Evolutionary conservation across 2,113 vertebrate genomes (phyloP).

Genomic region (Chionodraco myersi): DNA sequence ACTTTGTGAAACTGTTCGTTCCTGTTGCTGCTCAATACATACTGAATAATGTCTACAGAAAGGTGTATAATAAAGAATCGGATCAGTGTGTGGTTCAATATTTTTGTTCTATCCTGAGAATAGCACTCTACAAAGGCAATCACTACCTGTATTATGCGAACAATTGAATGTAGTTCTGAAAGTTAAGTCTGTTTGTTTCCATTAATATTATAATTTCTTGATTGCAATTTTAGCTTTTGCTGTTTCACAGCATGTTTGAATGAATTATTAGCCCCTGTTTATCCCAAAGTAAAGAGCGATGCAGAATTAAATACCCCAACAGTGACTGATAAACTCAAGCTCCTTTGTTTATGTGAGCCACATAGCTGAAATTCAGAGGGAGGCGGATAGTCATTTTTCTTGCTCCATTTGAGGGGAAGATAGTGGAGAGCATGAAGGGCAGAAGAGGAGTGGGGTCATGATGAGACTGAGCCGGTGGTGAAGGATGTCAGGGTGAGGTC

Average conservation of each 20-base stretch:
- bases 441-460: slow-evolving; percentile 37
- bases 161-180: background rate
- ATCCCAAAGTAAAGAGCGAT: background rate
- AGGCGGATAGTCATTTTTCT: background rate
- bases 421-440: slow-evolving; percentile 2
- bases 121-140: background rate
- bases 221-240: background rate
- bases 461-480: slow-evolving; percentile 28
- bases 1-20: slow-evolving; percentile 40
- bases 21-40: slow-evolving; percentile 17
- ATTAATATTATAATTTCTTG: background rate
- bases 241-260: slow-evolving; percentile 5
- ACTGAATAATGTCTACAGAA: slow-evolving; percentile 15
- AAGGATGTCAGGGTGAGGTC: slow-evolving; percentile 43
- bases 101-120: slow-evolving; percentile 4
- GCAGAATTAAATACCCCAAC: background rate
- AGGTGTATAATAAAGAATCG: background rate
- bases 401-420: background rate
- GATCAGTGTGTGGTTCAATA: background rate
- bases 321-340: background rate
- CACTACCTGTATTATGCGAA: background rate
- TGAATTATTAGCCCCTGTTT: background rate
- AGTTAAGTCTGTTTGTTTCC: background rate
- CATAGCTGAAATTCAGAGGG: background rate
- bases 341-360: background rate